Conservation (phyloP, 2,888 invertebrate species). For the Podabrus alpinus region DNA sequence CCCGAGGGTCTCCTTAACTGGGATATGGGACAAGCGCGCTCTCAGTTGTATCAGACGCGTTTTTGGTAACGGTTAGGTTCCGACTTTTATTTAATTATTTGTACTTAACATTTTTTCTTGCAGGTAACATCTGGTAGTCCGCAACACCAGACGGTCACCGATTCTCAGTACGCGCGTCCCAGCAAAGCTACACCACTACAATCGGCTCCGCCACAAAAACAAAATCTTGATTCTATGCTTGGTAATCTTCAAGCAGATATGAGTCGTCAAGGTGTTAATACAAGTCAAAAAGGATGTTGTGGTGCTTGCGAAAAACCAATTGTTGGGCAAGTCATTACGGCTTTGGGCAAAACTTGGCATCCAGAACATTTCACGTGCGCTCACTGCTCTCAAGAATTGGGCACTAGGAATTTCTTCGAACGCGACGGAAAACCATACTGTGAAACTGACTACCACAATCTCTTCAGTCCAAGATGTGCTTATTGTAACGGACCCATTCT, state of each 20-base stretch:
- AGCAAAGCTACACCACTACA: constrained; percentile 56
- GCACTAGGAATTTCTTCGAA: constrained; percentile 98
- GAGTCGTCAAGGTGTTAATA: constrained; percentile 98
- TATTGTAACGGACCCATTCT: constrained; percentile 98
- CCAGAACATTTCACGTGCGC: constrained; percentile 98
- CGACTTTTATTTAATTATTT: neutral
- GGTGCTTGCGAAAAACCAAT: constrained; percentile 98
- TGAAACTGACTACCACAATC: constrained; percentile 96
- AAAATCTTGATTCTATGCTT: constrained; percentile 77
- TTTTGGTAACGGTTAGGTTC: constrained; percentile 19
- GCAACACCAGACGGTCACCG: constrained; percentile 69
- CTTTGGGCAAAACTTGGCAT: constrained; percentile 98
- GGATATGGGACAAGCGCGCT: constrained; percentile 27
- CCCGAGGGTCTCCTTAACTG: constrained; percentile 35
- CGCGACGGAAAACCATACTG: constrained; percentile 96
- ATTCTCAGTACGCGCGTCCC: constrained; percentile 71
- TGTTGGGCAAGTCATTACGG: constrained; percentile 97
- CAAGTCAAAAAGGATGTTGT: constrained; percentile 99
- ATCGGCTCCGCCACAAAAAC: constrained; percentile 52
- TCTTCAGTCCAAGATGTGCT: constrained; percentile 97
- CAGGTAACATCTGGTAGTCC: constrained; percentile 67
- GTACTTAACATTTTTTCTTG: constrained; percentile 32
- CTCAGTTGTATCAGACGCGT: constrained; percentile 21
- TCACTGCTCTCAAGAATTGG: constrained; percentile 95
- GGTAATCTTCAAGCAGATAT: constrained; percentile 94